Conservation (phyloP, 2,113 vertebrate genomes). For the Sigmodon hispidus region DNA sequence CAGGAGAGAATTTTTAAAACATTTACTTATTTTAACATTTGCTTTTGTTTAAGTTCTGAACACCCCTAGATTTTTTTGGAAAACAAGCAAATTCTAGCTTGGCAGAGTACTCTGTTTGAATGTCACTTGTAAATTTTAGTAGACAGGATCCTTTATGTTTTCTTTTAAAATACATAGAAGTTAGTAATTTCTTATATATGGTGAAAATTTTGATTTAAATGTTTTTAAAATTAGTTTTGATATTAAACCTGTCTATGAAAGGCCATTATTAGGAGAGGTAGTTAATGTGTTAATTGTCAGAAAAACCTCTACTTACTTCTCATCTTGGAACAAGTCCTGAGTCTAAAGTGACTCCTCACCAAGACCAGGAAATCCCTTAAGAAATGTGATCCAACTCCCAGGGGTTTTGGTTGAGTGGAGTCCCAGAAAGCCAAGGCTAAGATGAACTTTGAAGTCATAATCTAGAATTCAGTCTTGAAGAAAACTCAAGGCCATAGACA, state of each 20-base stretch:
- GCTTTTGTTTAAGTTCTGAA: not conserved
- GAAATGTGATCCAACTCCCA: constrained; percentile 48
- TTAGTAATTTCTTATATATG: constrained; percentile 26
- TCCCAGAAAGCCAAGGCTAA: constrained; percentile 25
- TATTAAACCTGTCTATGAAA: not conserved
- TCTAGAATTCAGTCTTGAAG: constrained; percentile 61
- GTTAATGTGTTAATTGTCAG: constrained; percentile 19
- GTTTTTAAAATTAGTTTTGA: constrained; percentile 10
- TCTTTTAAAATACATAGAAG: constrained; percentile 24
- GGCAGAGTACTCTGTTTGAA: not conserved
- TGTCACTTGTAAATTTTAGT: constrained; percentile 23
- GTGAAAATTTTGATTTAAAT: constrained; percentile 27
- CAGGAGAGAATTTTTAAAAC: not conserved
- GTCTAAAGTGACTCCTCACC: constrained; percentile 2
- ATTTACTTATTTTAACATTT: not conserved
- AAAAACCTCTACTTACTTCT: constrained; percentile 10
- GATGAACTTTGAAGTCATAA: constrained; percentile 50
- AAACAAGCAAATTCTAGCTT: not conserved
- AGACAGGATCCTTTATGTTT: not conserved
- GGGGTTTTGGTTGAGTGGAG: constrained; percentile 1
- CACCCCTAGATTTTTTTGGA: not conserved
- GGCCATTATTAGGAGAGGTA: not conserved
- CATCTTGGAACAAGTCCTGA: constrained; percentile 23
- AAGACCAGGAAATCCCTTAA: constrained; percentile 48
- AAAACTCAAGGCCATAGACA: constrained; percentile 33